phyloP scores from a whole-genome alignment of 2,888 invertebrate genomes.

The Asteroscopus sphinx region DNA sequence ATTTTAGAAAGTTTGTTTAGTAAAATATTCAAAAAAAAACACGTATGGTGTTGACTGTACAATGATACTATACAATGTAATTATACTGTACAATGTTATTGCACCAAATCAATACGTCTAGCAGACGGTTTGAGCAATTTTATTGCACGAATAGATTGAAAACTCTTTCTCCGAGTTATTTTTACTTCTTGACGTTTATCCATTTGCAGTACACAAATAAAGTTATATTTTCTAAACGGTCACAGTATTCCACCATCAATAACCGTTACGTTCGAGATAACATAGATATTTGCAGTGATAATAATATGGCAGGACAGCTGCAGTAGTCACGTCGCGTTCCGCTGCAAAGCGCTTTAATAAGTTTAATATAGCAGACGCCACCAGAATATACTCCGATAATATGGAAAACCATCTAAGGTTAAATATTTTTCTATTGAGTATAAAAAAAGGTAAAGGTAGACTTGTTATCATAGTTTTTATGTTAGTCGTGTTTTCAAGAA shows the following conservation, averaged over 20 bases:
- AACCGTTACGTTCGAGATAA: constrained; percentile 35
- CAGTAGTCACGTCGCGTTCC: constrained; percentile 41
- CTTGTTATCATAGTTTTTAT: no score
- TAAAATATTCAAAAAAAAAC: no score
- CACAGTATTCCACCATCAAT: constrained; percentile 34
- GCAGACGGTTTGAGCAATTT: not conserved
- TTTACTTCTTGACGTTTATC: not conserved
- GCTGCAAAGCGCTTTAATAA: constrained; percentile 55
- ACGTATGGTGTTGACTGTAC: not conserved
- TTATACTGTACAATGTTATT: not conserved
- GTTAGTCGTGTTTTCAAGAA: no score
- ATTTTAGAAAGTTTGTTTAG: no score
- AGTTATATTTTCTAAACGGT: constrained; percentile 1
- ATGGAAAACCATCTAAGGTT: constrained; percentile 27
- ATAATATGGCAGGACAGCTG: constrained; percentile 36
- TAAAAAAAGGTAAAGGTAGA: no score
- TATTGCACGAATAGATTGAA: not conserved
- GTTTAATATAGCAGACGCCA: constrained; percentile 41
- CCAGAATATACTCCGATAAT: constrained; percentile 41
- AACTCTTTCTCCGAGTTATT: not conserved
- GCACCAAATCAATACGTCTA: not conserved
- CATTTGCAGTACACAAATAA: constrained; percentile 15
- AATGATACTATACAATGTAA: no score
- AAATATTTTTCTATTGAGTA: no score
- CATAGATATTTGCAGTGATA: constrained; percentile 35